phyloP scores from a whole-genome alignment of 2,797 vertebrate species.

The Crax fasciolata region DNA sequence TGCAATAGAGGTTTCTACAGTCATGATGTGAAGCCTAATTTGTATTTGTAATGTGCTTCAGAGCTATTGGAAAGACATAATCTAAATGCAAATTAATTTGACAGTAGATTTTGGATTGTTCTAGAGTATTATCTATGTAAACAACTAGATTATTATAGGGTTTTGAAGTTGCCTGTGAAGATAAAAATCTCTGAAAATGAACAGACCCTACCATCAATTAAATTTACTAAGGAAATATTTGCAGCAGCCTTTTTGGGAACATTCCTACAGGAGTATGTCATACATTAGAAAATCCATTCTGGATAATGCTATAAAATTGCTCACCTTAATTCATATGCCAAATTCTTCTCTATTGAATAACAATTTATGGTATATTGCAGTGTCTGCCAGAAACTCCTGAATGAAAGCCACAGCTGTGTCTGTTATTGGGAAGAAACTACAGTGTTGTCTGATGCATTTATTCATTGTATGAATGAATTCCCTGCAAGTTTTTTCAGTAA shows the following conservation, averaged over 20 bases:
- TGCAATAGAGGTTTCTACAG: not conserved
- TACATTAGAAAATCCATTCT: slow-evolving; percentile 73
- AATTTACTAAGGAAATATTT: slow-evolving; percentile 52
- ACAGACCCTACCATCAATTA: not conserved
- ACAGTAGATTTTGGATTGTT: not conserved
- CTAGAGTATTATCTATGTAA: not conserved
- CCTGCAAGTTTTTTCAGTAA: not conserved
- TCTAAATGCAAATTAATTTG: slow-evolving; percentile 36
- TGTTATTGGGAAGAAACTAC: slow-evolving; percentile 35
- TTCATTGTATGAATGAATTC: slow-evolving; percentile 33
- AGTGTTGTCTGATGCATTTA: slow-evolving; percentile 11
- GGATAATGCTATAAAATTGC: slow-evolving; percentile 65
- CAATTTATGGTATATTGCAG: slow-evolving; percentile 46
- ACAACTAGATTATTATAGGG: not conserved
- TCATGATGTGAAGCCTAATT: not conserved
- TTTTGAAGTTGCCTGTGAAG: slow-evolving; percentile 28
- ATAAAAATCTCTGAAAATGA: slow-evolving; percentile 50
- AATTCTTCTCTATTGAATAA: slow-evolving; percentile 73
- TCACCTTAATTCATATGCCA: slow-evolving; percentile 75
- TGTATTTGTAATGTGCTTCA: not conserved
- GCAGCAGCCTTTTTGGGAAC: slow-evolving; percentile 53
- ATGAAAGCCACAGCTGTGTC: slow-evolving; percentile 50
- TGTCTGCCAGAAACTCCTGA: slow-evolving; percentile 66
- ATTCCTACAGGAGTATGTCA: slow-evolving; percentile 72
- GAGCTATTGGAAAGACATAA: not conserved